These are phyloP conservation scores for Acanthochromis polyacanthus DNA, from an alignment of 2,113 vertebrate genomes.

Conservation along the genomic window DNA sequence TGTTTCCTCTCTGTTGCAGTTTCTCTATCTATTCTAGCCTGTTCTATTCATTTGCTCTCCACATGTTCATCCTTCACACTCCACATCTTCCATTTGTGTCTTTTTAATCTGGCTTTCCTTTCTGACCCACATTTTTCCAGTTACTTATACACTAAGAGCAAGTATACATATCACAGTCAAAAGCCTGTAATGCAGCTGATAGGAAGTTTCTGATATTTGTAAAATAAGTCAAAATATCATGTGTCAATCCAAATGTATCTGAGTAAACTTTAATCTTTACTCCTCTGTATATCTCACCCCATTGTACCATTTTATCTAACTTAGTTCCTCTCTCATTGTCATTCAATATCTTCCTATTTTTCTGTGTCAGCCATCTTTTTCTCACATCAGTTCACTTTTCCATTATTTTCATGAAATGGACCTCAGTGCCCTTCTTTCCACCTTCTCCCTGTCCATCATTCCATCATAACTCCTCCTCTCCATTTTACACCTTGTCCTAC, in stretches of 20 bases:
- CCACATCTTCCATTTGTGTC: slow-evolving; percentile 24
- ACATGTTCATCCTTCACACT: slow-evolving; percentile 44
- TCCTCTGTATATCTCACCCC: background rate
- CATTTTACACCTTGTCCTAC: slow-evolving; percentile 3
- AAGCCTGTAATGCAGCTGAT: slow-evolving; percentile 3
- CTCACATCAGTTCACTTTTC: background rate
- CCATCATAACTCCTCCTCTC: slow-evolving; percentile 11
- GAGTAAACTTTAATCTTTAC: slow-evolving; percentile 21
- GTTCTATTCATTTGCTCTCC: slow-evolving; percentile 22
- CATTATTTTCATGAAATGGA: background rate
- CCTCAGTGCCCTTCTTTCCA: background rate
- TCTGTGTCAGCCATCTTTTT: background rate
- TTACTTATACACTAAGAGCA: slow-evolving; percentile 34
- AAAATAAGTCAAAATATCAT: slow-evolving; percentile 12
- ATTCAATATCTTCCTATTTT: background rate
- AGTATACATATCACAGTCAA: slow-evolving; percentile 15
- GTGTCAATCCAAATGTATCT: slow-evolving; percentile 30
- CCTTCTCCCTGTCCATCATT: background rate
- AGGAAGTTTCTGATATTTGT: slow-evolving; percentile 19
- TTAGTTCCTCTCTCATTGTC: background rate
- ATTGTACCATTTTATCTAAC: background rate
- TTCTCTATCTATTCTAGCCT: background rate
- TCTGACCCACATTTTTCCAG: slow-evolving; percentile 2
- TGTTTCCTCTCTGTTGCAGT: background rate
- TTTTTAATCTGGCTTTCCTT: slow-evolving; percentile 18